These are phyloP conservation scores for Ascaphus truei DNA, from an alignment of 2,113 vertebrate species.

Conservation along the genomic window DNA sequence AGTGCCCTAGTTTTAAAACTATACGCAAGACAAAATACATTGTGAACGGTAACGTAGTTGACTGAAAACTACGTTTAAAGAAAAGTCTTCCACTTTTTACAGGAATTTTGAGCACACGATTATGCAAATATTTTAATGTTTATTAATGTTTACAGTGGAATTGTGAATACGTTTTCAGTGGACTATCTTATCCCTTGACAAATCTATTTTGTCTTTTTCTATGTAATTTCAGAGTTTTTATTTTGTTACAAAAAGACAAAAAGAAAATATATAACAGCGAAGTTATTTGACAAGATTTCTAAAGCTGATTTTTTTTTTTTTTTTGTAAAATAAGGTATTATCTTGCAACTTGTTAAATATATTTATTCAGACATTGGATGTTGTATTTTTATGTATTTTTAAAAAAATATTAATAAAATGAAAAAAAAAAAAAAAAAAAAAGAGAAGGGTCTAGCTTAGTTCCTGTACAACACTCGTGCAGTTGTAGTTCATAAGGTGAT, in stretches of 20 bases:
- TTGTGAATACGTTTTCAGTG: slow-evolving; percentile 89
- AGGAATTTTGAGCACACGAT: slow-evolving; percentile 85
- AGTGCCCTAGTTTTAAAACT: slow-evolving; percentile 83
- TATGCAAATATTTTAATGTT: slow-evolving; percentile 91
- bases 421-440: slow-evolving; percentile 72
- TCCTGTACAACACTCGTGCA: slow-evolving; percentile 60
- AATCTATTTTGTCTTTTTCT: slow-evolving; percentile 94
- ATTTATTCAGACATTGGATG: slow-evolving; percentile 94
- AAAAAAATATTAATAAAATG: slow-evolving; percentile 84
- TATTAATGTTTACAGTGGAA: slow-evolving; percentile 90
- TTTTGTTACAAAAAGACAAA: slow-evolving; percentile 94
- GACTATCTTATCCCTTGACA: slow-evolving; percentile 88
- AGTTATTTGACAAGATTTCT: slow-evolving; percentile 93
- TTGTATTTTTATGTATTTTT: slow-evolving; percentile 93
- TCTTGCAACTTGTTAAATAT: slow-evolving; percentile 94
- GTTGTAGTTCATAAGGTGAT: slow-evolving; percentile 48
- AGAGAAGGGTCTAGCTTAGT: slow-evolving; percentile 65
- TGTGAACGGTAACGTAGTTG: slow-evolving; percentile 88
- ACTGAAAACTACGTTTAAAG: slow-evolving; percentile 86
- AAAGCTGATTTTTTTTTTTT: slow-evolving; percentile 83
- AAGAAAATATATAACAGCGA: slow-evolving; percentile 86
- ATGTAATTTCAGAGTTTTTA: slow-evolving; percentile 98
- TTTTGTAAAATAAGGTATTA: slow-evolving; percentile 90
- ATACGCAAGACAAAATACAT: slow-evolving; percentile 87
- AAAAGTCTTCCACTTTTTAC: slow-evolving; percentile 89